Percentiles rank a stretch among this genome's conserved stretches.
Conservation (phyloP, 2,797 vertebrate genomes). For the Erethizon dorsatum region DNA sequence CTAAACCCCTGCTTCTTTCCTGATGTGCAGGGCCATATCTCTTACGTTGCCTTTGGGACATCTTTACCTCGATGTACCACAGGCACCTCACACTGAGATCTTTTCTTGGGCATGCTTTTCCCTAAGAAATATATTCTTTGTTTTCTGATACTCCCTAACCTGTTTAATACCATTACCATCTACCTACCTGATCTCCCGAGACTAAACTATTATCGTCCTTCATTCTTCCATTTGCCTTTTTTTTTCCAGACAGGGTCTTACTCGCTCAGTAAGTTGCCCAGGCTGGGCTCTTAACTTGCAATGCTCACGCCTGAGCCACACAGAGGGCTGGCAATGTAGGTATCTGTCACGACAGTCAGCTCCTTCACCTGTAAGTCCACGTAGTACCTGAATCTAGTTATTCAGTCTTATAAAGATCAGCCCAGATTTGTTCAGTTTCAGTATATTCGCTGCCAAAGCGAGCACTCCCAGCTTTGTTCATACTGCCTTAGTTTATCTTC, state of each 20-base stretch:
- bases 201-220: background rate
- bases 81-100: background rate
- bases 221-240: background rate
- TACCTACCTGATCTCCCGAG: background rate
- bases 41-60: background rate
- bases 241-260: background rate
- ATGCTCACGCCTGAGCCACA: background rate
- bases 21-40: background rate
- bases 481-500: background rate
- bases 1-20: background rate
- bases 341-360: background rate
- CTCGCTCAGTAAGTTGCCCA: background rate
- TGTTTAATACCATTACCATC: background rate
- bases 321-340: background rate
- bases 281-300: background rate
- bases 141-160: background rate
- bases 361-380: background rate
- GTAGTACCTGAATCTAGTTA: background rate
- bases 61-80: background rate
- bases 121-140: background rate
- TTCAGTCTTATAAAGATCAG: background rate
- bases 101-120: constrained; percentile 3
- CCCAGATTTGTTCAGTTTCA: background rate
- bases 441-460: background rate
- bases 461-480: background rate